Percentiles rank a stretch among this genome's conserved stretches.
Conservation (phyloP, 2,888 invertebrate species). For the Amiota mariae region DNA sequence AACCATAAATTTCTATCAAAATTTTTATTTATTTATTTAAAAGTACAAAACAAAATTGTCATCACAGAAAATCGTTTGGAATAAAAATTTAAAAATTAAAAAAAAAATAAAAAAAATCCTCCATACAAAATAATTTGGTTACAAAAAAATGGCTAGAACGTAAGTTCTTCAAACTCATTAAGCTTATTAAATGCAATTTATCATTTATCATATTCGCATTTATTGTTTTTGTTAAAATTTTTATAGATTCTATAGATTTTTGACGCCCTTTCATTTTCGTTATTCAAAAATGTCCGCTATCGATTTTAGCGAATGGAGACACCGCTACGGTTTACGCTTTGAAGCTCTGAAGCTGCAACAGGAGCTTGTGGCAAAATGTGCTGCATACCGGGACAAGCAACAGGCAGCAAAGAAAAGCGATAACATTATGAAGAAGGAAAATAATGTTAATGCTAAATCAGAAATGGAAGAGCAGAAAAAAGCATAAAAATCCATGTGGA, state of each 20-base stretch:
- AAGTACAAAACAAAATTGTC: neutral
- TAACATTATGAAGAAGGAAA: too few species aligned
- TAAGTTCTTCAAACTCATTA: too few species aligned
- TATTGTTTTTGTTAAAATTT: neutral
- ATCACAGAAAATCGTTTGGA: neutral
- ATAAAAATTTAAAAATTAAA: too few species aligned
- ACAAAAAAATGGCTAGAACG: neutral
- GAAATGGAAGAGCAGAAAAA: too few species aligned
- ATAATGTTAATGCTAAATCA: too few species aligned
- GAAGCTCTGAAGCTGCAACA: neutral
- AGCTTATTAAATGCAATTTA: too few species aligned
- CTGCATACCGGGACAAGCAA: neutral
- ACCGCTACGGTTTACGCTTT: neutral
- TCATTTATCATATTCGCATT: too few species aligned
- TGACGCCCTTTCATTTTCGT: slow-evolving; percentile 15
- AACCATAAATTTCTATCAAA: neutral
- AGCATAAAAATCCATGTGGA: too few species aligned
- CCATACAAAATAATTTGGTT: too few species aligned
- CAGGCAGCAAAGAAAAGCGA: neutral
- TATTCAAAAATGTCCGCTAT: neutral
- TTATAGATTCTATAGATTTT: slow-evolving; percentile 1
- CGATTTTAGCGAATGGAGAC: slow-evolving; percentile 13
- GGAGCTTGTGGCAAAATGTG: too few species aligned
- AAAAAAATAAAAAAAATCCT: neutral
- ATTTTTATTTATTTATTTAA: neutral